Percentiles rank a stretch among this genome's conserved stretches.
Evolutionary conservation across 2,113 vertebrate genomes (phyloP).

Genomic region (Poicephalus gulielmi): DNA sequence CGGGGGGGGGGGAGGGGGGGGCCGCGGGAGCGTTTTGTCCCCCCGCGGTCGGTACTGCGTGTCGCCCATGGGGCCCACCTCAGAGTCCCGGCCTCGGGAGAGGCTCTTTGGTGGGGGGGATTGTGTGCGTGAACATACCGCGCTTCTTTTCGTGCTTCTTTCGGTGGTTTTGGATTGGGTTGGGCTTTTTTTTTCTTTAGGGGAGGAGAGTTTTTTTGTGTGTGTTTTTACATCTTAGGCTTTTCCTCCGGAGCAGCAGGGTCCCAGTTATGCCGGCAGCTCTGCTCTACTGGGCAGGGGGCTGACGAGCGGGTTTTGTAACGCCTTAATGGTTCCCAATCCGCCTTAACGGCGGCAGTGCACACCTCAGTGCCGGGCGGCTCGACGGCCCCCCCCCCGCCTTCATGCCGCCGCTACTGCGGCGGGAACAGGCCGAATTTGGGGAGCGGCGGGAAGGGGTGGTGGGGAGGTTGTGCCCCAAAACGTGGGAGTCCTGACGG

Average conservation of each 20-base stretch:
- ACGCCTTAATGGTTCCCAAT: slow-evolving; percentile 52
- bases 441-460: not conserved
- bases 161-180: not conserved
- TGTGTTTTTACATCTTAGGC: not conserved
- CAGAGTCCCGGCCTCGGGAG: not conserved
- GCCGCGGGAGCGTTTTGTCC: too few relatives aligned
- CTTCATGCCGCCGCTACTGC: slow-evolving; percentile 9
- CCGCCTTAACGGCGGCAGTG: slow-evolving; percentile 44
- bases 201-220: not conserved
- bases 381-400: slow-evolving; percentile 27
- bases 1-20: too few relatives aligned
- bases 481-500: not conserved
- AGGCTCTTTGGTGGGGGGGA: not conserved
- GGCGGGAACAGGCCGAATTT: not conserved
- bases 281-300: slow-evolving; percentile 17
- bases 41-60: not conserved
- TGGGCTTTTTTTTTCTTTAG: not conserved
- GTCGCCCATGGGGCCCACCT: not conserved
- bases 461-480: not conserved
- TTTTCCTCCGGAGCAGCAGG: not conserved
- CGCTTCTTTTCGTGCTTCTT: not conserved
- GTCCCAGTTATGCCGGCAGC: not conserved
- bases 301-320: slow-evolving; percentile 29
- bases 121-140: not conserved
- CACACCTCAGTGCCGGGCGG: slow-evolving; percentile 34